Evolutionary conservation across 2,888 invertebrate genomes (phyloP), one percentile per base, ranked within the genome.

Genomic region (Monopis laevigella): DNA sequence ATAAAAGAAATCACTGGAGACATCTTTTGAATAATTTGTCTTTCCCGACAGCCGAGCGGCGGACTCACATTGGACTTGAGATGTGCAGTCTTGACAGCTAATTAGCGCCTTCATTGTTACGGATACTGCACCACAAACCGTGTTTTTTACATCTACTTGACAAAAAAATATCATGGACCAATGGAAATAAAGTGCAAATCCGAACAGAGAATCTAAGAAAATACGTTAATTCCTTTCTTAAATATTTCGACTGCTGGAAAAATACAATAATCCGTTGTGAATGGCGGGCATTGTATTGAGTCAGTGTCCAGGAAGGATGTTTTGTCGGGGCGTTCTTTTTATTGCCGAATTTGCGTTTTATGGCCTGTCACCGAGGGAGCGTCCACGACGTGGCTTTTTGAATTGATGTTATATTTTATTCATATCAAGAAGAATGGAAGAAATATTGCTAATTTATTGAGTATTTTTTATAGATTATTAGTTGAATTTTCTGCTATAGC

Each of bases 331-430:
- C 63, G 66, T 70, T 72, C 68, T 68, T 78, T 77, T 80, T 80
- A 78, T 75, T 73, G 74, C 67, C 60, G 61, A 78, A 78, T 80
- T 78, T 78, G 78, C 77, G 77, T 80, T 80, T 80, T 78, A 80
- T 77, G 63, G 73, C 53, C 62, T 62, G 65, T 68, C 64, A 57
- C 66, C 61, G 59, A 70, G 71, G 69, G 72, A 64, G 57, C 53
- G 56, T 16, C 8, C 10, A 10, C 19, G 18, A 10, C n/a, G 21
- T n/a, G 27, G 34, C 18, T 27, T 35, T 41, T 41, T 24, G 12
- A 17, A 29, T 40, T 40, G 28, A 36, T 4, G 21, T 21, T 21
- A 36, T 36, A 36, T 36, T 36, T 36, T 36, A 36, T 36, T 36
- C 36, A 36, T 36, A 21, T n/a, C 13, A 29, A n/a, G n/a, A 29